Conservation (phyloP, 2,113 vertebrate genomes). For the Neofelis nebulosa region DNA sequence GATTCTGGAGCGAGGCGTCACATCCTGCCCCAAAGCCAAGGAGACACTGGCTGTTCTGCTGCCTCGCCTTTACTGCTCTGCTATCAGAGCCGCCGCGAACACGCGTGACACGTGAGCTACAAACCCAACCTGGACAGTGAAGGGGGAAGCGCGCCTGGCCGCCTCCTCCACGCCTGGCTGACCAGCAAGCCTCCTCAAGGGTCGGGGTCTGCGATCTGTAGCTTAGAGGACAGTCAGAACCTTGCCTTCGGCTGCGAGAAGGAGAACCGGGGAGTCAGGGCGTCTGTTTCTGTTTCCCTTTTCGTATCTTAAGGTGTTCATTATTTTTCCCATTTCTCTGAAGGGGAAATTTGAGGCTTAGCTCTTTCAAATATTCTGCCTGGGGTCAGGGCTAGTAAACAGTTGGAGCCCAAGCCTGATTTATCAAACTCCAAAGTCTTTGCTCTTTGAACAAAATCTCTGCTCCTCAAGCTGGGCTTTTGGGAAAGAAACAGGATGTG, state of each 20-base stretch:
- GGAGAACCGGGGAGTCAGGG: background rate
- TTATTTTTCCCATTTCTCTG: background rate
- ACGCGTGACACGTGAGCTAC: fast-evolving
- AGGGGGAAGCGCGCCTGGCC: background rate
- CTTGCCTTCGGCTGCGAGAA: background rate
- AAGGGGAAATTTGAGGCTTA: background rate
- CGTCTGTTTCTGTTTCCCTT: background rate
- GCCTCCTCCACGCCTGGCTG: too few relatives aligned
- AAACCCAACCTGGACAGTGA: background rate
- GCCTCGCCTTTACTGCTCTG: background rate
- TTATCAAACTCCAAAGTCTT: background rate
- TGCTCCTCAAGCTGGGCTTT: background rate
- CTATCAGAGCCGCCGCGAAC: background rate
- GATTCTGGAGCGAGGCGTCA: background rate
- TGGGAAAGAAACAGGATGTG: background rate
- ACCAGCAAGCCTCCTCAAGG: background rate
- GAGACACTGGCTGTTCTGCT: background rate
- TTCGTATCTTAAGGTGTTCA: background rate
- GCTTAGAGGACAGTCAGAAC: background rate
- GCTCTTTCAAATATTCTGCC: background rate
- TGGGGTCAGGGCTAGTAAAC: background rate
- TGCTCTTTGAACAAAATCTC: background rate
- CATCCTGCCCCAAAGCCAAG: background rate
- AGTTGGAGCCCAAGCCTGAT: background rate
- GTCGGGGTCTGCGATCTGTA: background rate